Evolutionary conservation across 2,797 vertebrate genomes (phyloP).

Genomic region (Lutjanus campechanus): DNA sequence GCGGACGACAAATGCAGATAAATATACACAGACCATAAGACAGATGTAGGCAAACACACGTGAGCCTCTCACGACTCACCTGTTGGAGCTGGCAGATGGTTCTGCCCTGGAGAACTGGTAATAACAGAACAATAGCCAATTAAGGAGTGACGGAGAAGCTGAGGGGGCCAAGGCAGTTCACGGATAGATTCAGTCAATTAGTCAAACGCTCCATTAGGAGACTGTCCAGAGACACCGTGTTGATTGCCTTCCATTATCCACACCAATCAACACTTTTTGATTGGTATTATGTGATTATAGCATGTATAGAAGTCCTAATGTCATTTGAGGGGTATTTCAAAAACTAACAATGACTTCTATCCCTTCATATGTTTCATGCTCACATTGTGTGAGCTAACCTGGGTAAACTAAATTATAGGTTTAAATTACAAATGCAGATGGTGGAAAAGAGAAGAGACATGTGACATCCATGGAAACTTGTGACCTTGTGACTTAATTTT

Average conservation of each 20-base stretch:
- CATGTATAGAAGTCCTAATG: slow-evolving; percentile 13
- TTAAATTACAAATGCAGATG: slow-evolving; percentile 18
- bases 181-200: slow-evolving; percentile 79
- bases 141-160: slow-evolving; percentile 73
- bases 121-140: slow-evolving; percentile 81
- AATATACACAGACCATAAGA: slow-evolving; percentile 51
- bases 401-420: slow-evolving; percentile 10
- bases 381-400: slow-evolving; percentile 5
- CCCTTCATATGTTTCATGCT: slow-evolving; percentile 2
- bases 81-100: slow-evolving; percentile 81
- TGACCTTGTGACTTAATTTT: slow-evolving; percentile 38
- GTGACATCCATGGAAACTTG: slow-evolving; percentile 17
- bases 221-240: slow-evolving; percentile 66
- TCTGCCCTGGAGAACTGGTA: slow-evolving; percentile 75
- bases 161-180: slow-evolving; percentile 70
- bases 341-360: slow-evolving; percentile 12
- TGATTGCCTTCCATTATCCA: slow-evolving; percentile 64
- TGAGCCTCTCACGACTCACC: slow-evolving; percentile 62
- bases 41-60: slow-evolving; percentile 67
- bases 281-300: slow-evolving; percentile 43
- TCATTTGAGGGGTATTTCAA: slow-evolving; percentile 11
- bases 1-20: slow-evolving; percentile 28
- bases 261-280: slow-evolving; percentile 50
- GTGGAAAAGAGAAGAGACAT: neutral
- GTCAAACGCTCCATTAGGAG: slow-evolving; percentile 71